Percentiles rank a stretch among this genome's conserved stretches.
phyloP scores from a whole-genome alignment of 2,888 invertebrate species.

The Petrolisthes manimaculis region DNA sequence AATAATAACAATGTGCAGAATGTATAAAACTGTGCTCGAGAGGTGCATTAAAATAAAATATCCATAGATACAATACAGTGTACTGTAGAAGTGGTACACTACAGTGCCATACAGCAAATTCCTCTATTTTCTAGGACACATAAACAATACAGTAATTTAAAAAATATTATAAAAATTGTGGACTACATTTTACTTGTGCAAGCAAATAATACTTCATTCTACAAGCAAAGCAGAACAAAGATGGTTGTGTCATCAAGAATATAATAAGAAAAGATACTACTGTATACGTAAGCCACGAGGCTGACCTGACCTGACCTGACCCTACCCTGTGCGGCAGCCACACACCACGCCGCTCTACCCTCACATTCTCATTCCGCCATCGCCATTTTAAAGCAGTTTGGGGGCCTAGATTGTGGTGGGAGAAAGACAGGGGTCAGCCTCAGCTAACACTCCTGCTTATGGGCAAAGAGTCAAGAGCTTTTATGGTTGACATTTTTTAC shows the following conservation, averaged over 20 bases:
- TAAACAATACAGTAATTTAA: not conserved
- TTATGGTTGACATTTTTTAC: not conserved
- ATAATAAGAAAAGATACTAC: not conserved
- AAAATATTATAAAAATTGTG: not conserved
- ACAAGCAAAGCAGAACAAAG: slow-evolving; percentile 11
- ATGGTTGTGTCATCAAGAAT: not conserved
- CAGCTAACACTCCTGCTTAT: not conserved
- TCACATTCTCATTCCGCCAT: slow-evolving; percentile 21
- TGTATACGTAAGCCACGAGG: not conserved
- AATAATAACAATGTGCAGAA: not conserved
- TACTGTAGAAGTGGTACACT: too few species aligned
- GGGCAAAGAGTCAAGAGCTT: not conserved
- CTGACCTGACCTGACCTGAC: slow-evolving; percentile 1
- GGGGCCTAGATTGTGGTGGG: slow-evolving; percentile 38
- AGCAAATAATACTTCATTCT: slow-evolving; percentile 10
- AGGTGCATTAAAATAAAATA: too few species aligned
- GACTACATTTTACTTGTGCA: not conserved
- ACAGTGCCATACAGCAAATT: not conserved
- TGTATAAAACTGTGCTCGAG: not conserved
- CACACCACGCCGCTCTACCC: slow-evolving; percentile 25
- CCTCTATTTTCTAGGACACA: not conserved
- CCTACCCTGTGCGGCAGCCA: not conserved
- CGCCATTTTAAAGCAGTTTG: slow-evolving; percentile 55
- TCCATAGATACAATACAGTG: too few species aligned
- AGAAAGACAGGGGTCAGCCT: slow-evolving; percentile 27